Evolutionary conservation across 2,113 vertebrate species (phyloP).

Genomic region (Plectropomus leopardus): DNA sequence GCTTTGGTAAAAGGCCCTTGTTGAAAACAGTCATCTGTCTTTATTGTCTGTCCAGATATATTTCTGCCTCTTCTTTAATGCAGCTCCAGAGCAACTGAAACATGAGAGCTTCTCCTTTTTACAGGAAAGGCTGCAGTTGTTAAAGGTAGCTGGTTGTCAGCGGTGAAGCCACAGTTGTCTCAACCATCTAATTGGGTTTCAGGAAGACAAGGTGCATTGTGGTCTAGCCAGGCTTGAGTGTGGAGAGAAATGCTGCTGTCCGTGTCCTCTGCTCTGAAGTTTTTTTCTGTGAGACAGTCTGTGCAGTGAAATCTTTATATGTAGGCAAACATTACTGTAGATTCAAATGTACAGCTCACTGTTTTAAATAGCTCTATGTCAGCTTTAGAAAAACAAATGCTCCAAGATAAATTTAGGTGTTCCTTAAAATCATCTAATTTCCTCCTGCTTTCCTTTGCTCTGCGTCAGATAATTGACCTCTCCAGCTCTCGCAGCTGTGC

Average conservation of each 20-base stretch:
- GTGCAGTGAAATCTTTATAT: neutral
- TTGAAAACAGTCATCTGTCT: neutral
- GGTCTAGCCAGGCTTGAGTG: conserved; percentile 7
- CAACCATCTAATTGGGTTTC: conserved; percentile 52
- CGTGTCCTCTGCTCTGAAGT: neutral
- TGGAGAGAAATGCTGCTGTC: conserved; percentile 21
- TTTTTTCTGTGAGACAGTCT: neutral
- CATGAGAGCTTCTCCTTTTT: conserved; percentile 30
- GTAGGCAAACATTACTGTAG: neutral
- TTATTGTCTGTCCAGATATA: neutral
- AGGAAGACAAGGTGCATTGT: conserved; percentile 39
- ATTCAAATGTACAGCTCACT: neutral
- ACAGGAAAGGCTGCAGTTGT: conserved; percentile 1
- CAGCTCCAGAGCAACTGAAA: conserved; percentile 13
- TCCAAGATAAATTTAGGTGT: conserved; percentile 16
- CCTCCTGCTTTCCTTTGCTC: conserved; percentile 53
- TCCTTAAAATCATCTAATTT: conserved; percentile 25
- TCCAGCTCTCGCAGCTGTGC: conserved; percentile 17
- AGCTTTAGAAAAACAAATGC: conserved; percentile 10
- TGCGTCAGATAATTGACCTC: conserved; percentile 63
- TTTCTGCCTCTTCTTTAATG: conserved; percentile 13
- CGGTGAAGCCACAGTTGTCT: neutral
- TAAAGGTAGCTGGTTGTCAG: conserved; percentile 42
- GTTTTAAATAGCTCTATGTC: neutral
- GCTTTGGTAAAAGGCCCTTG: neutral